Percentiles rank a stretch among this genome's conserved stretches.
Evolutionary conservation across 2,888 invertebrate genomes (phyloP).

Genomic region (Nymphalis polychloros): DNA sequence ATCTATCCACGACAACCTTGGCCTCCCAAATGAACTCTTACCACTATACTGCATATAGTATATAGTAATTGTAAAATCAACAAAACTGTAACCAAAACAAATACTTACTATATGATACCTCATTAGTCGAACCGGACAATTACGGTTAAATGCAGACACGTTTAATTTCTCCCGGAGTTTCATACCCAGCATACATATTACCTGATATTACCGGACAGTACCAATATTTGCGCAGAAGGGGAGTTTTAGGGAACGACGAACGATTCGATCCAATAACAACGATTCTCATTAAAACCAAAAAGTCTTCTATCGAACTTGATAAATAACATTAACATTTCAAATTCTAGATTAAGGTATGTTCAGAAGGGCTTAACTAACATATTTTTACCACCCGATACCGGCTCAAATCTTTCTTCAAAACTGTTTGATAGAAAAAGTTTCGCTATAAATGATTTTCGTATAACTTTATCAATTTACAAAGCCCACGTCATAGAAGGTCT

Average conservation of each 20-base stretch:
- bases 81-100: not conserved
- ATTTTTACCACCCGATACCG: too few species aligned
- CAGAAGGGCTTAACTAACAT: not conserved
- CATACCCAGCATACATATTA: conserved; percentile 57
- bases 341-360: not conserved
- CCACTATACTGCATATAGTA: too few species aligned
- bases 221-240: conserved; percentile 49
- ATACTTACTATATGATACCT: conserved; percentile 18
- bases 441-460: too few species aligned
- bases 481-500: too few species aligned
- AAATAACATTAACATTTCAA: not conserved
- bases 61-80: not conserved
- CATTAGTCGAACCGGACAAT: conserved; percentile 20
- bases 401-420: too few species aligned
- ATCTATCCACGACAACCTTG: too few species aligned
- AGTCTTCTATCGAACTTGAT: not conserved
- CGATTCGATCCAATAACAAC: too few species aligned
- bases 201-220: conserved; percentile 55
- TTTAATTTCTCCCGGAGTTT: conserved; percentile 43
- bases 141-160: conserved; percentile 25
- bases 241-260: conserved; percentile 10
- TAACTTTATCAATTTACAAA: too few species aligned
- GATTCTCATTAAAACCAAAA: not conserved
- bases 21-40: too few species aligned
- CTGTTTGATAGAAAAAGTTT: too few species aligned